Conservation (phyloP, 2,797 vertebrate genomes). For the Phataginus tetradactyla region DNA sequence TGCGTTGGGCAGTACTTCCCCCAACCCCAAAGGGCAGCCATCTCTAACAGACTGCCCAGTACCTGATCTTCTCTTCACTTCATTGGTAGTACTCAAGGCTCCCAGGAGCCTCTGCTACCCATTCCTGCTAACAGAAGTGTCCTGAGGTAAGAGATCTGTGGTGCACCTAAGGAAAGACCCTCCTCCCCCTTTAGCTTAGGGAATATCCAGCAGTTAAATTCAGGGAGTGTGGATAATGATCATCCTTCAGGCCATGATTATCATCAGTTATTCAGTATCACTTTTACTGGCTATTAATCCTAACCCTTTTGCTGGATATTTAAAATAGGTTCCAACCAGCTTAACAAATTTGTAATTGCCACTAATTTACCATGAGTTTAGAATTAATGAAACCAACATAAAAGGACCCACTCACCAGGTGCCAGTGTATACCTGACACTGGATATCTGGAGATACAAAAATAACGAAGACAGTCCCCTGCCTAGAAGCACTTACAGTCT, state of each 20-base stretch:
- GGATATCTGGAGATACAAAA: not conserved
- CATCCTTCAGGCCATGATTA: not conserved
- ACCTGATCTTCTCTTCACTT: not conserved
- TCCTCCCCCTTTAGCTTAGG: not conserved
- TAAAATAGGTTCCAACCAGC: slow-evolving; percentile 25
- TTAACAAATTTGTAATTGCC: not conserved
- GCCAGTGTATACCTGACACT: not conserved
- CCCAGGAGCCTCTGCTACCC: not conserved
- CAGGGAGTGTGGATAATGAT: not conserved
- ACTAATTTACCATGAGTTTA: not conserved
- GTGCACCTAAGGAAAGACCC: not conserved
- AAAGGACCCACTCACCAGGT: not conserved
- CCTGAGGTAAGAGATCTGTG: not conserved
- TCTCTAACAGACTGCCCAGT: not conserved
- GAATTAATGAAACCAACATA: not conserved
- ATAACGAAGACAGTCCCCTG: not conserved
- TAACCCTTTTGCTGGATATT: not conserved
- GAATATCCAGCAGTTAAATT: not conserved
- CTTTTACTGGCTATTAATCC: not conserved
- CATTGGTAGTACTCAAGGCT: not conserved
- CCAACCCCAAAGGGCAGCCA: not conserved
- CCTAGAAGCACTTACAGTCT: not conserved
- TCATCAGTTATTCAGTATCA: not conserved
- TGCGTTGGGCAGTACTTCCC: too few species aligned
- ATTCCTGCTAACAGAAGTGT: not conserved